Evolutionary conservation across 1,140 invertebrate species (phyloP).

Genomic region (Argopecten irradians): DNA sequence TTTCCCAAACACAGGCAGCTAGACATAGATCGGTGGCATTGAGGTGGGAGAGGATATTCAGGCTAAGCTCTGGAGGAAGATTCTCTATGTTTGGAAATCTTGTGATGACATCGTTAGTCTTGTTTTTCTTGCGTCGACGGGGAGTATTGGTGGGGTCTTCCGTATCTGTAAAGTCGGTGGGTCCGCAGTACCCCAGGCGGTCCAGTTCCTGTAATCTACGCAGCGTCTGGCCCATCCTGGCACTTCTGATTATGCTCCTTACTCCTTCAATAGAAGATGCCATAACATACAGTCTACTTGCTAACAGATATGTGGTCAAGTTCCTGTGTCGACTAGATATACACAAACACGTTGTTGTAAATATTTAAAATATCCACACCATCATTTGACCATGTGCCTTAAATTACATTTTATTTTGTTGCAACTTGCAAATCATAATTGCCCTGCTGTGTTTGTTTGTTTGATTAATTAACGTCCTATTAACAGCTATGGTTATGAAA

Average conservation of each 20-base stretch:
- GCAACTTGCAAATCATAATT: no score
- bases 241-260: slow-evolving; percentile 26
- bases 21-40: slow-evolving; percentile 80
- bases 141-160: slow-evolving; percentile 17
- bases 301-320: no score
- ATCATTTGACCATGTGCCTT: no score
- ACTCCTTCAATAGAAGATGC: not conserved
- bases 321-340: no score
- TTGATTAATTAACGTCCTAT: no score
- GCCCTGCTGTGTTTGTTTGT: no score
- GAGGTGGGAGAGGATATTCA: slow-evolving; percentile 78
- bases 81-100: slow-evolving; percentile 78
- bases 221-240: slow-evolving; percentile 61
- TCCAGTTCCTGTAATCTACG: slow-evolving; percentile 49
- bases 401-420: no score
- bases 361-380: no score
- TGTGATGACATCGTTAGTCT: slow-evolving; percentile 24
- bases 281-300: no score
- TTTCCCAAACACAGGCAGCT: slow-evolving; percentile 80
- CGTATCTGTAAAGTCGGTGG: slow-evolving; percentile 7
- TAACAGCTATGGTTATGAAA: no score
- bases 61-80: slow-evolving; percentile 78
- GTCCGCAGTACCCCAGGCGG: slow-evolving; percentile 31
- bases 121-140: slow-evolving; percentile 13
- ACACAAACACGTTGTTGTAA: no score